phyloP scores from a whole-genome alignment of 2,113 vertebrate species.

The Scopus umbretta region DNA sequence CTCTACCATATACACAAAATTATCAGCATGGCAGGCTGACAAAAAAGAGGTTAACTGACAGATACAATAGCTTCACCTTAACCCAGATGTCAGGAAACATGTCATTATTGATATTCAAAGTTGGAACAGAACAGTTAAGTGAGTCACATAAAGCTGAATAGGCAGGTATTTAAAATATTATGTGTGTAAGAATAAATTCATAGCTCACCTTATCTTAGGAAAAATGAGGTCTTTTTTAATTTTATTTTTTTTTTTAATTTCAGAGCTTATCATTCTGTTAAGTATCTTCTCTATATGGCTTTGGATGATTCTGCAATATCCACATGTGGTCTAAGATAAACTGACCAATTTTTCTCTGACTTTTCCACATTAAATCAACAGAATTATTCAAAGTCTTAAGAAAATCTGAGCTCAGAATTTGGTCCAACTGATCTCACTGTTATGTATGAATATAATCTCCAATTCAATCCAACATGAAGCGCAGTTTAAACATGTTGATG shows the following conservation, averaged over 20 bases:
- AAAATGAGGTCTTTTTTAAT: neutral
- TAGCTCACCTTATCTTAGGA: neutral
- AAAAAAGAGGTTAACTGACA: conserved; percentile 49
- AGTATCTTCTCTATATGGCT: neutral
- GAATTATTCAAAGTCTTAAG: neutral
- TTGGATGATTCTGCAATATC: neutral
- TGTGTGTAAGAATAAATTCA: neutral
- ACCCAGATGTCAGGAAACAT: conserved; percentile 42
- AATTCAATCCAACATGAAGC: neutral
- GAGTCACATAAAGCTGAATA: conserved; percentile 33
- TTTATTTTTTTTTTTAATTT: neutral
- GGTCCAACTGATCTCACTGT: neutral
- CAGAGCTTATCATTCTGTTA: neutral
- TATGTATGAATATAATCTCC: neutral
- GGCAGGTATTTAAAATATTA: conserved; percentile 17
- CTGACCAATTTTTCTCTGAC: neutral
- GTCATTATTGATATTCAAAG: conserved; percentile 45
- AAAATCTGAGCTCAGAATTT: neutral
- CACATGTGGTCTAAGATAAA: neutral
- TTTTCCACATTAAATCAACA: neutral
- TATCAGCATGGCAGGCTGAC: conserved; percentile 15
- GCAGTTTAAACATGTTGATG: neutral
- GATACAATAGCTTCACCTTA: conserved; percentile 36
- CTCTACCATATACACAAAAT: neutral
- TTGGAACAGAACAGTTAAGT: conserved; percentile 25